Percentiles rank a stretch among this genome's conserved stretches.
These are phyloP conservation scores for Barypeithes pellucidus DNA, from an alignment of 2,888 invertebrate species.

Conservation along the genomic window DNA sequence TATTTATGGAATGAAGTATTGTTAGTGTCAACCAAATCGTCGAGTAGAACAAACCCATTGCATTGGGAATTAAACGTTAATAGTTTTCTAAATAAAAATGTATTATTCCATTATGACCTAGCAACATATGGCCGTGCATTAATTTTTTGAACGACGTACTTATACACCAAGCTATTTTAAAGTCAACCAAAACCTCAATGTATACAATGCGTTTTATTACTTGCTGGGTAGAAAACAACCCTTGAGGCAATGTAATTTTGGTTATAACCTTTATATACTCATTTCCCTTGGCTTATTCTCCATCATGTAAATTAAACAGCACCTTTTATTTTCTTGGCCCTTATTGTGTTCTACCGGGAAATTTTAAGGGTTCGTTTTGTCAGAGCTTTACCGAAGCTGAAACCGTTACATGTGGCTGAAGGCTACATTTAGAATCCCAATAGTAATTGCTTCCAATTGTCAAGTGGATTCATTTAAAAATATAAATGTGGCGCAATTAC, in stretches of 20 bases:
- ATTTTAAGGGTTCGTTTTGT: constrained; percentile 48
- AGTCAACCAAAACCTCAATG: background rate
- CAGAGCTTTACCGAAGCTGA: constrained; percentile 37
- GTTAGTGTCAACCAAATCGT: too few relatives aligned
- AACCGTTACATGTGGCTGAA: constrained; percentile 32
- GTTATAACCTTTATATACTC: constrained; percentile 45
- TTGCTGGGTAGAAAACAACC: constrained; percentile 34
- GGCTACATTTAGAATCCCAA: constrained; percentile 13
- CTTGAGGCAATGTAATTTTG: constrained; percentile 39
- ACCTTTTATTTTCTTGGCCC: constrained; percentile 43
- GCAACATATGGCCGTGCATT: background rate
- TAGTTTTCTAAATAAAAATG: too few relatives aligned
- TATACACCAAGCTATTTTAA: too few relatives aligned
- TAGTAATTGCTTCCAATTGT: background rate
- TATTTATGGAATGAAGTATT: too few relatives aligned
- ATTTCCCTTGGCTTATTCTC: constrained; percentile 21
- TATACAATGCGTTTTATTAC: constrained; percentile 22
- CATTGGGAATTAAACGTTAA: too few relatives aligned
- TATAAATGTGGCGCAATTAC: background rate
- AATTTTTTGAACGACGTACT: background rate
- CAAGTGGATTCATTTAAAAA: constrained; percentile 11
- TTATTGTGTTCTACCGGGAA: constrained; percentile 41
- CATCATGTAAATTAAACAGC: constrained; percentile 51
- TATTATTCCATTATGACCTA: too few relatives aligned
- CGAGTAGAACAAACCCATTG: too few relatives aligned